Percentiles rank a stretch among this genome's conserved stretches.
Conservation (phyloP, 2,113 vertebrate genomes). For the Sisor rabdophorus region DNA sequence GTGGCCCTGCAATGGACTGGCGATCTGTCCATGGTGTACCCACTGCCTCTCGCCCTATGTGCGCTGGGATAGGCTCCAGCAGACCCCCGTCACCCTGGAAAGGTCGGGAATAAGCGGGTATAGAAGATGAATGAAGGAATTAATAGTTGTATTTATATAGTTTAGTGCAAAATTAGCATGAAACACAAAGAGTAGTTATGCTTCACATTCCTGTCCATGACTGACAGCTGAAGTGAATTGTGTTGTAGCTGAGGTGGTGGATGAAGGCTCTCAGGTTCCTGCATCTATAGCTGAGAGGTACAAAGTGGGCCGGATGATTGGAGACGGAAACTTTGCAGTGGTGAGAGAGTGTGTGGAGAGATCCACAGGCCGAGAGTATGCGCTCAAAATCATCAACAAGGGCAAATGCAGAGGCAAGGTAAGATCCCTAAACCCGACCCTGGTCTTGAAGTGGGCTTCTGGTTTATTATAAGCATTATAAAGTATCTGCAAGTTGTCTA, state of each 20-base stretch:
- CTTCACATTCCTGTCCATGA: neutral
- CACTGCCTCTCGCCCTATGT: no score
- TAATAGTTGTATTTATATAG: no score
- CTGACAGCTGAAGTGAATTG: conserved; percentile 8
- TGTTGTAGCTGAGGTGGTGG: conserved; percentile 75
- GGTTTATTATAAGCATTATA: neutral
- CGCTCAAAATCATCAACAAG: conserved; percentile 98
- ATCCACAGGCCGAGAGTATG: conserved; percentile 91
- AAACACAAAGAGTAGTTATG: no score
- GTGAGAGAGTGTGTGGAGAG: conserved; percentile 96
- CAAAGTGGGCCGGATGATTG: conserved; percentile 92
- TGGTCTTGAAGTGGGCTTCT: neutral
- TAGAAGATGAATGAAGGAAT: no score
- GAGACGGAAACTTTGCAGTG: conserved; percentile 95
- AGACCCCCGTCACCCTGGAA: no score
- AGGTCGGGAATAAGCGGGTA: no score
- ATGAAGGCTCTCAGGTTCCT: conserved; percentile 84
- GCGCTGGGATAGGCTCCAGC: no score
- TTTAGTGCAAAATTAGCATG: no score
- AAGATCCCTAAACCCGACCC: conserved; percentile 46
- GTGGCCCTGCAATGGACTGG: no score
- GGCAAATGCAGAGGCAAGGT: conserved; percentile 97
- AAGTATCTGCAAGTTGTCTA: neutral
- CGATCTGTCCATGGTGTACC: no score
- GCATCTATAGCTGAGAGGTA: conserved; percentile 89